Percentiles rank a stretch among this genome's conserved stretches.
Evolutionary conservation across 2,113 vertebrate species (phyloP).

Genomic region (Galemys pyrenaicus): DNA sequence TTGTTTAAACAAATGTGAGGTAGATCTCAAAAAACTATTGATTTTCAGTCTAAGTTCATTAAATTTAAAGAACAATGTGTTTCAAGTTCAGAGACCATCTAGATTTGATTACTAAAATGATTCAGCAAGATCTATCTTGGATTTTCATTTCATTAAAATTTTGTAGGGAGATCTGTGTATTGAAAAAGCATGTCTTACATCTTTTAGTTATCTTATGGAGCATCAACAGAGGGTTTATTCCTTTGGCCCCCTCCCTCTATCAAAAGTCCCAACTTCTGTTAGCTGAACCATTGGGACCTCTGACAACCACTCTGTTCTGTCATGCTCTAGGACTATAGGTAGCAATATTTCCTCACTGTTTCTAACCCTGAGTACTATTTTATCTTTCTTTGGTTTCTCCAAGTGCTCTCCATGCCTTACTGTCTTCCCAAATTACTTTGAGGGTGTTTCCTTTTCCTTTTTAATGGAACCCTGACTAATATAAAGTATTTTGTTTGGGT

Average conservation of each 20-base stretch:
- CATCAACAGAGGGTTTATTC: neutral
- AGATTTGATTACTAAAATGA: neutral
- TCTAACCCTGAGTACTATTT: neutral
- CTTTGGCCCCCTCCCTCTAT: rapidly evolving
- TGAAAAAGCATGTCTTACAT: neutral
- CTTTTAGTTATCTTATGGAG: neutral
- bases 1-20: neutral
- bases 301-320: too few relatives aligned
- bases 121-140: neutral
- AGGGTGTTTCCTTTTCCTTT: neutral
- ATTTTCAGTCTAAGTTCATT: conserved; percentile 16
- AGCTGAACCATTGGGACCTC: neutral
- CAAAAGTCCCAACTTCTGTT: neutral
- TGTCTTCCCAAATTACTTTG: neutral
- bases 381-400: neutral
- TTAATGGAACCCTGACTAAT: neutral
- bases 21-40: neutral
- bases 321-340: neutral
- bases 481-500: neutral
- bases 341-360: neutral
- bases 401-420: neutral
- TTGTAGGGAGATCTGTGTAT: neutral
- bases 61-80: neutral
- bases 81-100: neutral
- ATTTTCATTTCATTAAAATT: neutral